phyloP scores from a whole-genome alignment of 2,888 invertebrate species.

The Eilema caniola region DNA sequence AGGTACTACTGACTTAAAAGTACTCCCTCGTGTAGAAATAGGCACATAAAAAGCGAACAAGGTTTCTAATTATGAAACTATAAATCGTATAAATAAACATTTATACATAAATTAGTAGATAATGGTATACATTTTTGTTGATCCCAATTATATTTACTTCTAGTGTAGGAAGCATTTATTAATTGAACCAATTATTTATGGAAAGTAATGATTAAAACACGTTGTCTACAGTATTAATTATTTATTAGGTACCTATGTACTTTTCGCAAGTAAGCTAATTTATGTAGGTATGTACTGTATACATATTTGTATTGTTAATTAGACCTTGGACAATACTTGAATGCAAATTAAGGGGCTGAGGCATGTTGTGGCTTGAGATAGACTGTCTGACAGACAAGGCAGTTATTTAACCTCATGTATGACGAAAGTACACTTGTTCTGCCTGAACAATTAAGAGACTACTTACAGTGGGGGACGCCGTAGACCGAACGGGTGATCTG shows the following conservation, averaged over 20 bases:
- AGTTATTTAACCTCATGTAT: not conserved
- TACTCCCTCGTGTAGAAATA: not conserved
- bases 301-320: not conserved
- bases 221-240: not conserved
- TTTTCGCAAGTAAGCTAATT: not conserved
- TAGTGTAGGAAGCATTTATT: not conserved
- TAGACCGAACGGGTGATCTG: too few relatives aligned
- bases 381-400: not conserved
- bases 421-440: not conserved
- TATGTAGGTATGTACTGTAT: not conserved
- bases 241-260: too few relatives aligned
- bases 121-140: not conserved
- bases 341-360: not conserved
- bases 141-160: not conserved
- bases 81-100: not conserved
- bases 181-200: not conserved
- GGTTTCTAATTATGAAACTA: conserved; percentile 1
- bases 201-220: not conserved
- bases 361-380: not conserved
- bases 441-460: too few relatives aligned
- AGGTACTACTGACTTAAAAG: not conserved
- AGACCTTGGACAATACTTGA: not conserved
- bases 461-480: too few relatives aligned
- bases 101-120: too few relatives aligned
- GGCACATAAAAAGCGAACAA: not conserved